A percentile compares a stretch with the other conserved stretches of the same genome.
Conservation (phyloP, 2,797 vertebrate genomes). For the Semaprochilodus insignis region DNA sequence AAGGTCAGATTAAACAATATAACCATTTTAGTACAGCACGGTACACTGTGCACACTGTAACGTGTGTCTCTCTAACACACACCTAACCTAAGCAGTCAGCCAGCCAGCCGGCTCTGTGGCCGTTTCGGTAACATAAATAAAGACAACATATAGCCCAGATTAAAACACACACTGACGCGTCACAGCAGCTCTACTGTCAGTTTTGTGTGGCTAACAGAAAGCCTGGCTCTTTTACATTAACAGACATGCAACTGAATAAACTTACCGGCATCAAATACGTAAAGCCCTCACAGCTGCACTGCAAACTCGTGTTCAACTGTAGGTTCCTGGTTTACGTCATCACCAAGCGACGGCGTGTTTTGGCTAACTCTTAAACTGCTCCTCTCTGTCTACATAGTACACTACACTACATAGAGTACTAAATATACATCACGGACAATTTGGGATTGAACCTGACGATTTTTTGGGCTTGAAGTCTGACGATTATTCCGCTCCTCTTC, state of each 20-base stretch:
- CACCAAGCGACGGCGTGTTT: slow-evolving; percentile 31
- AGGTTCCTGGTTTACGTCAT: slow-evolving; percentile 69
- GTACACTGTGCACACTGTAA: too few relatives aligned
- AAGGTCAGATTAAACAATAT: too few relatives aligned
- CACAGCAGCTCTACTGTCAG: background rate
- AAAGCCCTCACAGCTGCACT: background rate
- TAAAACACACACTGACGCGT: background rate
- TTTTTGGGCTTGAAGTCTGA: too few relatives aligned
- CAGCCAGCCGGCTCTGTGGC: too few relatives aligned
- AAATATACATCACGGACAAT: background rate
- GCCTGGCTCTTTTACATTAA: background rate
- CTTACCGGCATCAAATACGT: slow-evolving; percentile 60
- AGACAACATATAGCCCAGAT: too few relatives aligned
- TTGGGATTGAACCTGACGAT: background rate
- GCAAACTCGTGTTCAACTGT: slow-evolving; percentile 54
- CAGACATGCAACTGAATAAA: slow-evolving; percentile 4
- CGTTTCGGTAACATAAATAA: too few relatives aligned
- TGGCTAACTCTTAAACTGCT: background rate
- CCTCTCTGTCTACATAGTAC: background rate
- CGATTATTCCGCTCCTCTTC: too few relatives aligned
- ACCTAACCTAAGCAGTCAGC: too few relatives aligned
- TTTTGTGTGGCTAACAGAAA: background rate
- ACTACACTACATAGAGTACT: background rate
- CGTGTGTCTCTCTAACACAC: too few relatives aligned
- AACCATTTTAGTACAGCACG: too few relatives aligned